phyloP scores from a whole-genome alignment of 2,888 invertebrate species.

The Drosophila colorata region DNA sequence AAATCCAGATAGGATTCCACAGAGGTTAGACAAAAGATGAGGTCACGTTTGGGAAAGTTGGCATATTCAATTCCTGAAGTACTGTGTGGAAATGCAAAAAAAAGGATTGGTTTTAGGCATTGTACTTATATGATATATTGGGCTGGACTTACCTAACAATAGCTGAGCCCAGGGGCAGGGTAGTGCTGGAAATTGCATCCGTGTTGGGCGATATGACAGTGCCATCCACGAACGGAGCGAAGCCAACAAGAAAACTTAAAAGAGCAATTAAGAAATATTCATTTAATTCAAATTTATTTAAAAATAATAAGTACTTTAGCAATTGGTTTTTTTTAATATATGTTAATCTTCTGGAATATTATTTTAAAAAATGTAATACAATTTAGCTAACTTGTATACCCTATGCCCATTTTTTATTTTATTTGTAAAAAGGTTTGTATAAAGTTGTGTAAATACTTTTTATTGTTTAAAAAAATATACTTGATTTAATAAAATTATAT shows the following conservation, averaged over 20 bases:
- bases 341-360: too few species aligned
- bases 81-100: slow-evolving; percentile 51
- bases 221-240: slow-evolving; percentile 98
- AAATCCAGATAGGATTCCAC: slow-evolving; percentile 93
- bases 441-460: too few species aligned
- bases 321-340: too few species aligned
- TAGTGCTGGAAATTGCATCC: slow-evolving; percentile 79
- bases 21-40: slow-evolving; percentile 93
- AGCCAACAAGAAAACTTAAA: slow-evolving; percentile 91
- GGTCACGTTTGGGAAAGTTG: slow-evolving; percentile 92
- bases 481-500: too few species aligned
- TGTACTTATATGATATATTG: background rate
- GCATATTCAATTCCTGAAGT: slow-evolving; percentile 92
- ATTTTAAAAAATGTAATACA: background rate
- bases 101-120: background rate
- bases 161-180: slow-evolving; percentile 84
- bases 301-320: too few species aligned
- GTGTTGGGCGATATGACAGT: slow-evolving; percentile 90
- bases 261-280: background rate
- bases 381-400: too few species aligned
- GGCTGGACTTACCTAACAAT: slow-evolving; percentile 85
- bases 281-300: background rate
- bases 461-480: too few species aligned
- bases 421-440: too few species aligned
- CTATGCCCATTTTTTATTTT: too few species aligned